Evolutionary conservation across 2,888 invertebrate genomes (phyloP).

Genomic region (Prosapia bicincta): DNA sequence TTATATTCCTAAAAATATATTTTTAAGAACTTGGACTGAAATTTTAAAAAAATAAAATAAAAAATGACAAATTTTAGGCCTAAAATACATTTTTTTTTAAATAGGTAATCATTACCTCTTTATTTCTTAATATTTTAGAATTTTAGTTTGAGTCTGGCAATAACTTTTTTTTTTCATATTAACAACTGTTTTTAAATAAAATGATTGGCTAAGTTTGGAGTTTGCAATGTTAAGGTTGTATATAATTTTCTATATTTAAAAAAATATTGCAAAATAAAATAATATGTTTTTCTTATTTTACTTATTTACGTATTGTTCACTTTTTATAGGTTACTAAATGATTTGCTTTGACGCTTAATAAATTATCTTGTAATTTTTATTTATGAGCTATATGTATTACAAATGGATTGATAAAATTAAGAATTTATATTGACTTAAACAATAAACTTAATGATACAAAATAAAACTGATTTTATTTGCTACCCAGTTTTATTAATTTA

Average conservation of each 20-base stretch:
- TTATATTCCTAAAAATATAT: not conserved
- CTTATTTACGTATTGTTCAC: not conserved
- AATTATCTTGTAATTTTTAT: not conserved
- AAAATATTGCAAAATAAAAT: not conserved
- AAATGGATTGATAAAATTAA: not conserved
- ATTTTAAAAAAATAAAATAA: not conserved
- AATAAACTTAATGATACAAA: not conserved
- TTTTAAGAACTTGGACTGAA: not conserved
- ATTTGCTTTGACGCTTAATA: not conserved
- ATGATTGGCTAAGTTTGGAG: not conserved
- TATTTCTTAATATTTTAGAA: too few species aligned
- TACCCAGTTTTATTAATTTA: too few species aligned
- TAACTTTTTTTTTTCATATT: too few species aligned
- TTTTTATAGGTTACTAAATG: not conserved
- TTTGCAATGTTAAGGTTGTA: not conserved
- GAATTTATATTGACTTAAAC: not conserved
- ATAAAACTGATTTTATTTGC: too few species aligned
- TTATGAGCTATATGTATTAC: not conserved
- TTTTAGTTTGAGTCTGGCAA: too few species aligned
- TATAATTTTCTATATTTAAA: not conserved
- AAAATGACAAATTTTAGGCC: not conserved
- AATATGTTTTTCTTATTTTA: not conserved
- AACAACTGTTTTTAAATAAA: not conserved
- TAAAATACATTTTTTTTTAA: not conserved
- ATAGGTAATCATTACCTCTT: too few species aligned